Evolutionary conservation across 2,888 invertebrate genomes (phyloP).

Genomic region (Nasonovia ribisnigri): DNA sequence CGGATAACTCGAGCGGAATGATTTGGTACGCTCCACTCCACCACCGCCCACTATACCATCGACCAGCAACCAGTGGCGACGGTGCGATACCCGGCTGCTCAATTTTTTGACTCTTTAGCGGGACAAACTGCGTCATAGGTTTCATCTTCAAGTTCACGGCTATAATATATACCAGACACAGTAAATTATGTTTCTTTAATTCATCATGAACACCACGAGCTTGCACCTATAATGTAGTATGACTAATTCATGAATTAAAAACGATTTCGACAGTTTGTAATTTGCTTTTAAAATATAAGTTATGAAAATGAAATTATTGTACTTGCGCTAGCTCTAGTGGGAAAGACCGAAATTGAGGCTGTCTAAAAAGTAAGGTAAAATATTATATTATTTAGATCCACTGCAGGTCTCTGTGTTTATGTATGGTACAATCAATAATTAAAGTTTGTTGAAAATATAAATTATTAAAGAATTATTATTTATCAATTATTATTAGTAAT

Average conservation of each 20-base stretch:
- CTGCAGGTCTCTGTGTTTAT: neutral
- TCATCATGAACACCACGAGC: neutral
- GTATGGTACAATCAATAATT: neutral
- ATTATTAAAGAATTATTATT: neutral
- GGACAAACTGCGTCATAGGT: neutral
- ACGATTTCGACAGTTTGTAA: neutral
- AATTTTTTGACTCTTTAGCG: neutral
- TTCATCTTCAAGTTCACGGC: constrained; percentile 7
- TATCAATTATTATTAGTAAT: neutral
- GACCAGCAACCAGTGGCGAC: neutral
- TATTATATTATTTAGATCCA: neutral
- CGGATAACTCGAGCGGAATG: constrained; percentile 56
- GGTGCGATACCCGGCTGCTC: neutral
- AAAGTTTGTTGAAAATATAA: neutral
- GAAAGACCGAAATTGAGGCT: neutral
- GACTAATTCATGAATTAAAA: neutral
- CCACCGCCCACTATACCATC: too few relatives aligned
- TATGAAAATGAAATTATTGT: neutral
- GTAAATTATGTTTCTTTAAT: neutral
- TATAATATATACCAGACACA: neutral
- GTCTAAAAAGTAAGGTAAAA: neutral
- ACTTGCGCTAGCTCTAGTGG: neutral
- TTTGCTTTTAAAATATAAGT: neutral
- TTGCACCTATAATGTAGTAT: neutral
- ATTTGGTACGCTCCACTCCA: neutral